These are phyloP conservation scores for Pteropus rufus DNA, from an alignment of 2,797 vertebrate genomes.

Conservation along the genomic window DNA sequence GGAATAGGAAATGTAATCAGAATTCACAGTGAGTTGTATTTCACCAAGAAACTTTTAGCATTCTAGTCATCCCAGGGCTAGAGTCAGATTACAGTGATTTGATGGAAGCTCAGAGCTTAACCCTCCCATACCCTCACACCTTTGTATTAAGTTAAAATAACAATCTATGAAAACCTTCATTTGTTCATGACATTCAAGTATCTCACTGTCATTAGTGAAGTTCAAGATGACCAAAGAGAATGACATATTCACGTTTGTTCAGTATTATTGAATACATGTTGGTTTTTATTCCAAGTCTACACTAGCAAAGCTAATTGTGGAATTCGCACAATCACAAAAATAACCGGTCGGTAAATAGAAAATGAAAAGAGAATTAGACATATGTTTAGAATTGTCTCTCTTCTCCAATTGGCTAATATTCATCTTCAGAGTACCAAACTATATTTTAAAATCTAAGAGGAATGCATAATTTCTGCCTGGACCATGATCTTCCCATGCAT, in stretches of 20 bases:
- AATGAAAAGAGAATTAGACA: not conserved
- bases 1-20: conserved; percentile 71
- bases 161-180: not conserved
- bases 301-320: conserved; percentile 5
- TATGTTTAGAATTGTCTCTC: not conserved
- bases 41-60: conserved; percentile 58
- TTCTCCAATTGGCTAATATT: not conserved
- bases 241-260: not conserved
- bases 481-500: not conserved
- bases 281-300: not conserved
- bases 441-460: not conserved
- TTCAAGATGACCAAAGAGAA: conserved; percentile 15
- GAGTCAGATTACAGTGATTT: conserved; percentile 57
- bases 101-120: conserved; percentile 46
- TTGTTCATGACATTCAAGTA: not conserved
- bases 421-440: not conserved
- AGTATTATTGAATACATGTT: not conserved
- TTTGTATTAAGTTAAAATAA: conserved; percentile 39
- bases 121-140: conserved; percentile 17
- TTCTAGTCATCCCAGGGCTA: conserved; percentile 13
- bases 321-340: not conserved
- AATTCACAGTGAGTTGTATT: conserved; percentile 68
- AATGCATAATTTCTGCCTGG: not conserved
- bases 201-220: not conserved
- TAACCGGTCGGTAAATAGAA: not conserved